phyloP scores from a whole-genome alignment of 2,888 invertebrate genomes.

The Shargacucullia verbasci region DNA sequence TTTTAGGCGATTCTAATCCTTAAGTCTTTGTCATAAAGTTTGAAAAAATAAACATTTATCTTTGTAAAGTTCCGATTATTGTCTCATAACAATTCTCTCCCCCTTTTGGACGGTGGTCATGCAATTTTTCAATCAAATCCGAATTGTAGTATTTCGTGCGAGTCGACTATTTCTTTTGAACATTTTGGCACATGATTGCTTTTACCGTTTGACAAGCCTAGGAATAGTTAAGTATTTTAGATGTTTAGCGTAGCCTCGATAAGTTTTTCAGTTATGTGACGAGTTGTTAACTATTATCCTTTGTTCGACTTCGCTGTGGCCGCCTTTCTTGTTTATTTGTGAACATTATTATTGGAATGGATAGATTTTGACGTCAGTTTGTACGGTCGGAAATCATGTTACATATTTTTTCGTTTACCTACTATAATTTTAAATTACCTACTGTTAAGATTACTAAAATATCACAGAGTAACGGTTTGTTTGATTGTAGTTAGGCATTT shows the following conservation, averaged over 20 bases:
- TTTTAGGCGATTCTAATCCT: constrained; percentile 57
- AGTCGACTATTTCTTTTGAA: constrained; percentile 55
- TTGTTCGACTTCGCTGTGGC: constrained; percentile 4
- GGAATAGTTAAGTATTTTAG: constrained; percentile 15
- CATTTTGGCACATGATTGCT: constrained; percentile 47
- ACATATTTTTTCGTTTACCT: too few relatives aligned
- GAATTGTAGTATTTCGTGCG: constrained; percentile 61
- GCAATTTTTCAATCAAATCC: constrained; percentile 86
- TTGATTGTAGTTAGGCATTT: too few relatives aligned
- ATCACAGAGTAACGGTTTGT: too few relatives aligned
- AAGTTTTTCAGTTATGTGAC: constrained; percentile 34
- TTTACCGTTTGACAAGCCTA: constrained; percentile 48
- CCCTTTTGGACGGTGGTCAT: constrained; percentile 64
- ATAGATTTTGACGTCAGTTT: constrained; percentile 9
- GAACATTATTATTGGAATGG: constrained; percentile 5
- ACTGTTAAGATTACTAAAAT: too few relatives aligned
- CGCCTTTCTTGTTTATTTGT: constrained; percentile 13
- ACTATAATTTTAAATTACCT: too few relatives aligned
- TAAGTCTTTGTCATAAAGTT: constrained; percentile 58
- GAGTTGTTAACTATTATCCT: background rate
- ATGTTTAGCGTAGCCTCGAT: constrained; percentile 32
- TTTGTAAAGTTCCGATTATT: constrained; percentile 53
- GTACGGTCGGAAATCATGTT: background rate
- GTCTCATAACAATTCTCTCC: constrained; percentile 56
- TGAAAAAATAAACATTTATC: constrained; percentile 49